Conservation (phyloP, 2,888 invertebrate species). For the Tenthredo notha region DNA sequence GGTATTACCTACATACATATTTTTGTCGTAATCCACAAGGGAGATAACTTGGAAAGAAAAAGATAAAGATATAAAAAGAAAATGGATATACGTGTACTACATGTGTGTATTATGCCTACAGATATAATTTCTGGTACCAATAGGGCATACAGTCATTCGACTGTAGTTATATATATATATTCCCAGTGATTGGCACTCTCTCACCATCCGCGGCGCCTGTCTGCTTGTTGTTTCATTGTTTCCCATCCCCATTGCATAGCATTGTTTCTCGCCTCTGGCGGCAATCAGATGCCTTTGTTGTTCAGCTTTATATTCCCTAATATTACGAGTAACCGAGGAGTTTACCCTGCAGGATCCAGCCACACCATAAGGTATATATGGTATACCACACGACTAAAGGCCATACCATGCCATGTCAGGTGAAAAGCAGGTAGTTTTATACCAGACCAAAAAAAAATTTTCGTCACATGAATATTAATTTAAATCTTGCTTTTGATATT, state of each 20-base stretch:
- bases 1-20: not conserved
- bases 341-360: not conserved
- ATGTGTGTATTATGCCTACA: not conserved
- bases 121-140: not conserved
- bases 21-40: conserved; percentile 4
- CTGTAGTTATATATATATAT: not conserved
- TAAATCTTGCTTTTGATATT: not conserved
- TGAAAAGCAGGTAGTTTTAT: not conserved
- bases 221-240: not conserved
- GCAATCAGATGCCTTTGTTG: conserved; percentile 66
- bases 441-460: not conserved
- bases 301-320: conserved; percentile 54
- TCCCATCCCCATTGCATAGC: conserved; percentile 63
- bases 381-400: too few relatives aligned
- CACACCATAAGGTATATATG: not conserved
- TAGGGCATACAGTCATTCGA: not conserved
- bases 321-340: conserved; percentile 17
- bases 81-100: too few relatives aligned
- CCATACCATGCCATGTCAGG: not conserved
- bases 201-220: not conserved
- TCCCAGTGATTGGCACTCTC: not conserved
- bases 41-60: not conserved
- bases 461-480: not conserved
- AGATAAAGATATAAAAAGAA: not conserved
- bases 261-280: conserved; percentile 64